Percentiles rank a stretch among this genome's conserved stretches.
Evolutionary conservation across 2,797 vertebrate species (phyloP).

Genomic region (Parambassis ranga): DNA sequence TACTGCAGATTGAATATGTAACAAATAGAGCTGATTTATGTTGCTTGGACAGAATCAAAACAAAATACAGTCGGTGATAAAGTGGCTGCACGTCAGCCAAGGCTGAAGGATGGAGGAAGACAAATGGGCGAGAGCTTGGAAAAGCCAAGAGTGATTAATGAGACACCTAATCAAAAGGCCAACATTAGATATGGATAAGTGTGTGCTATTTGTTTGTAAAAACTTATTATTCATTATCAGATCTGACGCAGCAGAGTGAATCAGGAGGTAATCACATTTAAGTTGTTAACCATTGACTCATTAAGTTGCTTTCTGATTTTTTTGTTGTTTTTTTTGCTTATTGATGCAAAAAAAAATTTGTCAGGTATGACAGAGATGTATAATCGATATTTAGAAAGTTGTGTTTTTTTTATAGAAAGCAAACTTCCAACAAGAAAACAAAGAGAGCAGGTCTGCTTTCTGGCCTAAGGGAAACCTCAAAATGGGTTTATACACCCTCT

Average conservation of each 20-base stretch:
- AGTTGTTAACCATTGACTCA: slow-evolving; percentile 1
- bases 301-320: neutral
- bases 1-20: slow-evolving; percentile 23
- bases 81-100: slow-evolving; percentile 7
- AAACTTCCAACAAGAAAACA: neutral
- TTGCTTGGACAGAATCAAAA: slow-evolving; percentile 35
- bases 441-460: neutral
- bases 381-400: neutral
- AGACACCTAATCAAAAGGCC: slow-evolving; percentile 40
- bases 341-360: neutral
- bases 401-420: too few species aligned
- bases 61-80: slow-evolving; percentile 35
- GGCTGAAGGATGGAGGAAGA: slow-evolving; percentile 28
- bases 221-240: slow-evolving; percentile 33
- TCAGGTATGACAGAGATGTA: neutral
- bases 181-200: slow-evolving; percentile 29
- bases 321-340: neutral
- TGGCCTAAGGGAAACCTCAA: slow-evolving; percentile 6
- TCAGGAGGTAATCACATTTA: slow-evolving; percentile 11
- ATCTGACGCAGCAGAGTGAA: slow-evolving; percentile 23
- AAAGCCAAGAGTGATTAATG: slow-evolving; percentile 42
- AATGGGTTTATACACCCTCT: slow-evolving; percentile 1
- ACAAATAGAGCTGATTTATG: slow-evolving; percentile 49
- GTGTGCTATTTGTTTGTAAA: slow-evolving; percentile 40
- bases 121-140: slow-evolving; percentile 1